Conservation (phyloP, 2,113 vertebrate species). For the Pimephales promelas region DNA sequence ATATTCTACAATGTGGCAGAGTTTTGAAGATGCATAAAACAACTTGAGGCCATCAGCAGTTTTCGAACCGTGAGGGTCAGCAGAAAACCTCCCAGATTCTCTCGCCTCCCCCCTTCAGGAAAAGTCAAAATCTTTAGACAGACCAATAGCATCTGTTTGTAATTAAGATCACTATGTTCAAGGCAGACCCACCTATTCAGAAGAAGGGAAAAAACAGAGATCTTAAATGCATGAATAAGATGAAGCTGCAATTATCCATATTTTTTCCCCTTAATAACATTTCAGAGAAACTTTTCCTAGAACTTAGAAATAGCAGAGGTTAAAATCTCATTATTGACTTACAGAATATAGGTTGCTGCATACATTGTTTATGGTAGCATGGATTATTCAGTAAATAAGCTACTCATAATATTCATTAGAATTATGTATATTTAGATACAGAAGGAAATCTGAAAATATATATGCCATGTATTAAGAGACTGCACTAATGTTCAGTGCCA, state of each 20-base stretch:
- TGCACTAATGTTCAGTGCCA: neutral
- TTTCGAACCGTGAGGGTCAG: constrained; percentile 69
- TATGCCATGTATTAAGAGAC: constrained; percentile 5
- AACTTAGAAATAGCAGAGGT: constrained; percentile 39
- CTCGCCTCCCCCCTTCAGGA: constrained; percentile 10
- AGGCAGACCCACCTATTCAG: constrained; percentile 33
- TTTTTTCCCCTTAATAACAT: constrained; percentile 56
- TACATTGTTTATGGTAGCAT: constrained; percentile 8
- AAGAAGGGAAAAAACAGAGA: constrained; percentile 50
- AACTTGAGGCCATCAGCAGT: constrained; percentile 62
- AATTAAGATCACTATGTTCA: constrained; percentile 67
- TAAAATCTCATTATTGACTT: constrained; percentile 16
- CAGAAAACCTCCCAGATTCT: constrained; percentile 57
- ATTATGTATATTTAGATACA: neutral
- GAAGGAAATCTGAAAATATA: neutral
- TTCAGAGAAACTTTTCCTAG: constrained; percentile 51
- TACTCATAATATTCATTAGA: neutral
- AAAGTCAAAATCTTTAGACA: constrained; percentile 65
- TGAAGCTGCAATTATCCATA: constrained; percentile 63
- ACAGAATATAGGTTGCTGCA: neutral
- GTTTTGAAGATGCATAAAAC: constrained; percentile 73
- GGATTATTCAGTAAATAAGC: constrained; percentile 9
- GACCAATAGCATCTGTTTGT: constrained; percentile 70
- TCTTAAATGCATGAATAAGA: constrained; percentile 66
- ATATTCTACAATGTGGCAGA: constrained; percentile 71